These are phyloP conservation scores for Pterocles burchelli DNA, from an alignment of 2,113 vertebrate species.

Conservation along the genomic window DNA sequence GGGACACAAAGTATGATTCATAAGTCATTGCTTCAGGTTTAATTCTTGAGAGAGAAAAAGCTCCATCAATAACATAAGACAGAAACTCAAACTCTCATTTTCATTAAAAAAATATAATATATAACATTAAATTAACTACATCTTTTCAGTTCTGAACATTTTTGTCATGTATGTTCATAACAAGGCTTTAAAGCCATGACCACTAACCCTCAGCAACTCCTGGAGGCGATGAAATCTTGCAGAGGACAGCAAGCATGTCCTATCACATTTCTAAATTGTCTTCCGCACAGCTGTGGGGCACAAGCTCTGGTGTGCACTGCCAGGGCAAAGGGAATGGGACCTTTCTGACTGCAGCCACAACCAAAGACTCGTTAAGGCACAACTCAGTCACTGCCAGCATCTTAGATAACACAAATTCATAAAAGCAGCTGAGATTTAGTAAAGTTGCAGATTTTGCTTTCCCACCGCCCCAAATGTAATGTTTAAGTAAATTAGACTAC, in stretches of 20 bases:
- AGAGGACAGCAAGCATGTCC: neutral
- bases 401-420: neutral
- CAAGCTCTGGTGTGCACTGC: neutral
- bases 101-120: neutral
- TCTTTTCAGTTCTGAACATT: neutral
- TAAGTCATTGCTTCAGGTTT: constrained; percentile 14
- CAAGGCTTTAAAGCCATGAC: neutral
- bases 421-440: neutral
- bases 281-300: neutral
- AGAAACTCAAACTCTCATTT: neutral
- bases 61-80: neutral
- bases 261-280: neutral
- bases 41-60: neutral
- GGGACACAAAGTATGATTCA: constrained; percentile 39
- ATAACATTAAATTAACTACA: neutral
- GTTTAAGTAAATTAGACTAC: neutral
- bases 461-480: neutral
- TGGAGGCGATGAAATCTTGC: neutral
- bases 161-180: neutral
- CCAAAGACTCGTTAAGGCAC: neutral
- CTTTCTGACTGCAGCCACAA: neutral
- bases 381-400: neutral
- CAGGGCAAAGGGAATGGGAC: neutral
- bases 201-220: neutral
- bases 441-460: neutral